Evolutionary conservation across 2,888 invertebrate species (phyloP), one percentile per base, ranked within the genome.

Genomic region (Philaethria dido): DNA sequence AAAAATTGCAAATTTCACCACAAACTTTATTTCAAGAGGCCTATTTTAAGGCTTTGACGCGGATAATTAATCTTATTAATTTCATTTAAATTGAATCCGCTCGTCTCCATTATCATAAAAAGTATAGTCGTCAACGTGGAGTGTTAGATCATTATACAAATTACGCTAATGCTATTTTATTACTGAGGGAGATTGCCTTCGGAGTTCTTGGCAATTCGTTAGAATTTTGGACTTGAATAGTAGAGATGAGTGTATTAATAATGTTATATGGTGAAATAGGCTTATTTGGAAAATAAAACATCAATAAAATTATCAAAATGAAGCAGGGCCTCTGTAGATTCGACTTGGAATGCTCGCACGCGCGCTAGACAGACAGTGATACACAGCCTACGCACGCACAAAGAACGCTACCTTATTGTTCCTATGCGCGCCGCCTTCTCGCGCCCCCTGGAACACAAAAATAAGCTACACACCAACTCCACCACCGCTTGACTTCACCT

Each of bases 351-450:
- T 85, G 74, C 71, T 77, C 89, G 87, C 91, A 89, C 85, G 88
- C 90, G 88, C 88, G 86, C 91, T 91, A 90, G 84, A 89, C 89
- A 87, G 84, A 91, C 91, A 91, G 88, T 91, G 90, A 91, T 88
- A 92, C 91, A 93, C 89, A 92, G 88, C 93, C 93, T 93, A 93
- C 84, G 89, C 92, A 93, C 93, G 93, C 92, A 93, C 93, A 93
- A 90, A 91, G 90, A 85, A 91, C 89, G 91, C 92, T 92, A 92
- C 92, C 92, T 92, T 89, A 69, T 77, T 86, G 84, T 86, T 87
- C 86, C 88, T 92, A 92, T 78, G 85, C 91, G 85, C 90, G 88
- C 85, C 89, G 87, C 79, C 91, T 80, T 80, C 84, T 80, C 77
- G 77, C 91, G 82, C 90, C 90, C 87, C 92, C 93, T 93, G 93